Evolutionary conservation across 2,797 vertebrate species (phyloP).

Genomic region (Eleutherodactylus coqui): DNA sequence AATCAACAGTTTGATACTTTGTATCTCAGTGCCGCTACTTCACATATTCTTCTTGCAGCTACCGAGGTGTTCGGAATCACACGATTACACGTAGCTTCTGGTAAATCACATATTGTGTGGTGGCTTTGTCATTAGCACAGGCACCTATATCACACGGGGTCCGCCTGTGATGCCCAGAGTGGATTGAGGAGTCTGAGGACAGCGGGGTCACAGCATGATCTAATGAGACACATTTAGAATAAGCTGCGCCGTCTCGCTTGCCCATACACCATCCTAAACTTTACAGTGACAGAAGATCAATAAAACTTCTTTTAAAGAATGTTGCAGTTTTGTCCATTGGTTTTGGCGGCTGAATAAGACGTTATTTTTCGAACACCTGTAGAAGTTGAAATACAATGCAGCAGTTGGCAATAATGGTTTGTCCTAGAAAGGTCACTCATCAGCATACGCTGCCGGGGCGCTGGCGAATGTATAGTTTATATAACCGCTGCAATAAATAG

Average conservation of each 20-base stretch:
- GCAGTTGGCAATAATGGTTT: not conserved
- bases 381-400: conserved; percentile 19
- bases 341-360: not conserved
- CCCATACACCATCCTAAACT: not conserved
- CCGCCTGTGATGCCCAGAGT: not conserved
- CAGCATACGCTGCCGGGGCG: not conserved
- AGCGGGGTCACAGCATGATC: not conserved
- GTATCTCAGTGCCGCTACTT: not conserved
- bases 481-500: not conserved
- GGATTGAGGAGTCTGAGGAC: not conserved
- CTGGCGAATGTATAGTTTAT: not conserved
- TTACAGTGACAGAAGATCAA: conserved; percentile 16
- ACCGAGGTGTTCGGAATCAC: not conserved
- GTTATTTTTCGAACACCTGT: not conserved
- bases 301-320: conserved; percentile 7
- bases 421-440: not conserved
- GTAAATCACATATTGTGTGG: not conserved
- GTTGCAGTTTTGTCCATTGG: not conserved
- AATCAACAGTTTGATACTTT: not conserved
- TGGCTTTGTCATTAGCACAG: not conserved
- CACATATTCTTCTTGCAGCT: not conserved
- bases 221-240: conserved; percentile 17
- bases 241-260: not conserved
- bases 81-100: not conserved
- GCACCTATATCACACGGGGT: not conserved